These are phyloP conservation scores for Dryococelus australis DNA, from an alignment of 2,888 invertebrate species.

Conservation along the genomic window DNA sequence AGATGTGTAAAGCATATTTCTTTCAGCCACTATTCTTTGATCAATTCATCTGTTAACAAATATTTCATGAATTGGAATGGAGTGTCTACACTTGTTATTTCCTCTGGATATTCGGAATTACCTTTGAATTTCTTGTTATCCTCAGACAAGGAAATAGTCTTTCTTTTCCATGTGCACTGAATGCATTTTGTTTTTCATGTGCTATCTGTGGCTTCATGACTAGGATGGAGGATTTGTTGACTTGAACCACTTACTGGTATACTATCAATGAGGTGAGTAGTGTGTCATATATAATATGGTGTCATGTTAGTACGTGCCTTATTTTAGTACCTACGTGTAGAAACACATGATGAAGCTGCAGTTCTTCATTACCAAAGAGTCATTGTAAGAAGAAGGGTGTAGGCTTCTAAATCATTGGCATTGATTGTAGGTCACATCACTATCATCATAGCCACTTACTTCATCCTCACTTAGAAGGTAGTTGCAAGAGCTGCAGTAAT, in stretches of 20 bases:
- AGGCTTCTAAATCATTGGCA: slow-evolving; percentile 2
- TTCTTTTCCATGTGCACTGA: no score
- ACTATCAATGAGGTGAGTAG: no score
- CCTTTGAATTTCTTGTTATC: no score
- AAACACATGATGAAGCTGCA: neutral
- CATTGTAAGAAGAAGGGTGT: neutral
- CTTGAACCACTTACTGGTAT: neutral
- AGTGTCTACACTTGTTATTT: slow-evolving; percentile 1
- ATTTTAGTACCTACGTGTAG: no score
- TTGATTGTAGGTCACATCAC: neutral
- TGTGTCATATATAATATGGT: no score
- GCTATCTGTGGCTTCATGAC: neutral
- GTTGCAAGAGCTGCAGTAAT: neutral
- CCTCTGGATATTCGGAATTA: neutral
- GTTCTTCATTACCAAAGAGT: neutral
- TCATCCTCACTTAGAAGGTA: slow-evolving; percentile 22
- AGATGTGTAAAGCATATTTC: no score
- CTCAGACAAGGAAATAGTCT: no score
- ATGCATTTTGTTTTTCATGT: neutral
- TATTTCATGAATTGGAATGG: slow-evolving; percentile 24
- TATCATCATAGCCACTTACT: neutral
- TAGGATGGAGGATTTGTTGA: neutral
- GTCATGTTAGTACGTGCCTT: neutral
- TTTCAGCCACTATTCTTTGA: slow-evolving; percentile 17
- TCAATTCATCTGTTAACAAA: neutral